These are phyloP conservation scores for Dasypus novemcinctus DNA, from an alignment of 2,113 vertebrate species.

Conservation along the genomic window DNA sequence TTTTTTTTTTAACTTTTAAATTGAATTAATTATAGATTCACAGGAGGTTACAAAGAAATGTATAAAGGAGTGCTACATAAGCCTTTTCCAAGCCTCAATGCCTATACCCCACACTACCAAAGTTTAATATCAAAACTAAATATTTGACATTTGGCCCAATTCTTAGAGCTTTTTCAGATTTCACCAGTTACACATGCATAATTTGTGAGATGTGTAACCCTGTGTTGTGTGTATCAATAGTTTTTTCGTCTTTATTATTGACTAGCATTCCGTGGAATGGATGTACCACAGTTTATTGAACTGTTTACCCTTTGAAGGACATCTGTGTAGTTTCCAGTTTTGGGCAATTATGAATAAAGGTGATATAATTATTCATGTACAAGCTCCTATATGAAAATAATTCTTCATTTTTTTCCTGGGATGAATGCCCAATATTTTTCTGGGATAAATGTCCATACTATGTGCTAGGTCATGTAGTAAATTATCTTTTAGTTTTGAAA, in stretches of 20 bases:
- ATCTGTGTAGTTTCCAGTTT: neutral
- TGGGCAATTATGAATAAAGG: neutral
- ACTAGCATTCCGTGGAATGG: neutral
- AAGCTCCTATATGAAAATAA: neutral
- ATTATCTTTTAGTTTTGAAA: slow-evolving; percentile 23
- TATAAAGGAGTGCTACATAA: neutral
- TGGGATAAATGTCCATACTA: neutral
- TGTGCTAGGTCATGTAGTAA: neutral
- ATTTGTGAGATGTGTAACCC: neutral
- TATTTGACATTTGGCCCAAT: neutral
- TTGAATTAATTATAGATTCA: slow-evolving; percentile 23
- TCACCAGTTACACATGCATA: neutral
- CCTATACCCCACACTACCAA: neutral
- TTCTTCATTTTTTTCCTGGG: neutral
- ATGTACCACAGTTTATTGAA: neutral
- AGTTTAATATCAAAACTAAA: neutral
- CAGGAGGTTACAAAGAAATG: neutral
- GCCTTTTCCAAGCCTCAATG: neutral
- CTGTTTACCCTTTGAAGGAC: neutral
- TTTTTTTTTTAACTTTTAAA: slow-evolving; percentile 6
- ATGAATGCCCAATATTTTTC: neutral
- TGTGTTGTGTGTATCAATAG: neutral
- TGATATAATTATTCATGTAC: neutral
- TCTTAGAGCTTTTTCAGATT: neutral
- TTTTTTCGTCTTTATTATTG: neutral